Percentiles rank a stretch among this genome's conserved stretches.
These are phyloP conservation scores for Muntiacus muntjak DNA, from an alignment of 2,113 vertebrate genomes.

Conservation along the genomic window DNA sequence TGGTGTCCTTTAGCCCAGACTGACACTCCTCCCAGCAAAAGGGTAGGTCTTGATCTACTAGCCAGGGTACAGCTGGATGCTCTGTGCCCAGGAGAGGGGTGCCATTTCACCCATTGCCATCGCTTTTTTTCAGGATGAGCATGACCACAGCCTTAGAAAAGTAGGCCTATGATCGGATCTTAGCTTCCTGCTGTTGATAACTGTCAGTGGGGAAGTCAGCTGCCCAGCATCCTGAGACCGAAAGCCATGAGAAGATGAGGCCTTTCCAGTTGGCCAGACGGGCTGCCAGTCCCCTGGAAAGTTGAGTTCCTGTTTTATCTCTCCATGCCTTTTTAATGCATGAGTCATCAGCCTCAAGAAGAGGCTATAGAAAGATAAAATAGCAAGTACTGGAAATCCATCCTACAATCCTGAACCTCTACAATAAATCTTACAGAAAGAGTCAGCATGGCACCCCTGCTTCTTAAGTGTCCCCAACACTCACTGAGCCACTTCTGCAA, in stretches of 20 bases:
- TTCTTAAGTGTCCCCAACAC: rapidly evolving
- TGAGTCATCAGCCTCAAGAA: not conserved
- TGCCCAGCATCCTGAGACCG: rapidly evolving
- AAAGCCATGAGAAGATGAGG: not conserved
- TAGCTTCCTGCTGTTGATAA: not conserved
- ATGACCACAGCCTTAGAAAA: not conserved
- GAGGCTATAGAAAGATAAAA: not conserved
- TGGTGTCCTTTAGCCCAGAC: not conserved
- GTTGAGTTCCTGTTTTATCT: not conserved
- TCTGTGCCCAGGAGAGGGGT: rapidly evolving
- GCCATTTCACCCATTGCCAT: not conserved
- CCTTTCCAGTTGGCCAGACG: not conserved
- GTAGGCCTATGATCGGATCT: not conserved
- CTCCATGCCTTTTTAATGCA: not conserved
- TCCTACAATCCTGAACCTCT: not conserved
- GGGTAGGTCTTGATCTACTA: rapidly evolving
- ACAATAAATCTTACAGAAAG: not conserved
- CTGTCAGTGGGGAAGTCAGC: not conserved
- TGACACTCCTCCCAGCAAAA: not conserved
- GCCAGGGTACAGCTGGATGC: rapidly evolving
- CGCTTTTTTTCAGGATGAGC: not conserved
- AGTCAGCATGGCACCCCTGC: too few species aligned
- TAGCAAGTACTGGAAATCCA: not conserved
- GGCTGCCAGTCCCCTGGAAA: not conserved
- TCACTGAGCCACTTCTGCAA: not conserved